These are phyloP conservation scores for Calyptommatus sinebrachiatus DNA, from an alignment of 2,113 vertebrate species.

Conservation along the genomic window DNA sequence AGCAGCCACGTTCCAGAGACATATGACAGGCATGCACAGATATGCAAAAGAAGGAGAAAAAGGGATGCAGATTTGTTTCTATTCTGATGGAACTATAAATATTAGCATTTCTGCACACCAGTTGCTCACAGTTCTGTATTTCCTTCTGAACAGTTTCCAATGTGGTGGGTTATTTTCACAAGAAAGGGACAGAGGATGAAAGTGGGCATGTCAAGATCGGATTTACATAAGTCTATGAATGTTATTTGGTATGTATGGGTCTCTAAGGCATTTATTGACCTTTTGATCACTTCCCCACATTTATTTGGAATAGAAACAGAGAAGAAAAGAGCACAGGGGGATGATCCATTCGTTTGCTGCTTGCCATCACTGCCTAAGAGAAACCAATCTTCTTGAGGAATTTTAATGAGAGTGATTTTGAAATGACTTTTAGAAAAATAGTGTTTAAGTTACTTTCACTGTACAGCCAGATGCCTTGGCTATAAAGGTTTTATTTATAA, in stretches of 20 bases:
- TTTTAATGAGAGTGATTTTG: constrained; percentile 43
- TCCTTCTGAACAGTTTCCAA: constrained; percentile 39
- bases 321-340: neutral
- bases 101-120: constrained; percentile 35
- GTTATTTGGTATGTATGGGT: neutral
- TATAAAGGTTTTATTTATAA: constrained; percentile 31
- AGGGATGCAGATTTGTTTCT: neutral
- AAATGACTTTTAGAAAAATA: neutral
- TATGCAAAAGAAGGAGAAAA: neutral
- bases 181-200: constrained; percentile 41
- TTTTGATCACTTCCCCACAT: constrained; percentile 1
- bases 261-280: constrained; percentile 17
- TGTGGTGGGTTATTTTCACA: constrained; percentile 35
- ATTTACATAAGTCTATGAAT: constrained; percentile 41
- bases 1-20: neutral
- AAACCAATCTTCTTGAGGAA: constrained; percentile 18
- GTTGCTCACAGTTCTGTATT: constrained; percentile 29
- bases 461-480: constrained; percentile 26
- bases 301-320: constrained; percentile 11
- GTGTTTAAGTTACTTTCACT: constrained; percentile 25
- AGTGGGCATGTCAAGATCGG: constrained; percentile 17
- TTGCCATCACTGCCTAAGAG: neutral
- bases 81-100: constrained; percentile 29
- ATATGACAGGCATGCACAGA: neutral
- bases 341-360: neutral